These are phyloP conservation scores for Ennomos quercinarius DNA, from an alignment of 2,888 invertebrate genomes.

Conservation along the genomic window DNA sequence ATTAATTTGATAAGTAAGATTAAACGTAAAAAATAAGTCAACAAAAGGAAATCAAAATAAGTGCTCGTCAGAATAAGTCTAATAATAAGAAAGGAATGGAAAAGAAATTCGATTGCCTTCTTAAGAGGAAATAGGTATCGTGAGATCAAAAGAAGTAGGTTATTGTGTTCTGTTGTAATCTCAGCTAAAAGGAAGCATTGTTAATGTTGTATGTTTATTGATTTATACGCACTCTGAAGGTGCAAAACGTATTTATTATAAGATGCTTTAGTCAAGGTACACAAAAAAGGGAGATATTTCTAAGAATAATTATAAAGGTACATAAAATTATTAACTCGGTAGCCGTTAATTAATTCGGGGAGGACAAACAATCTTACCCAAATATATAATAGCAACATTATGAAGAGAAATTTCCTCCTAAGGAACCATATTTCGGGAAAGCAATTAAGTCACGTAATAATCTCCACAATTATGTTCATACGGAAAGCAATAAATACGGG, in stretches of 20 bases:
- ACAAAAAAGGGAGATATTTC: conserved; percentile 2
- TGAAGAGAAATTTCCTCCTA: conserved; percentile 12
- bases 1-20: conserved; percentile 25
- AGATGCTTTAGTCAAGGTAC: background rate
- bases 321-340: no score
- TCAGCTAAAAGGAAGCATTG: conserved; percentile 39
- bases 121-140: conserved; percentile 42
- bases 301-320: background rate
- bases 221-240: conserved; percentile 30
- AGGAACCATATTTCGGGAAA: conserved; percentile 23
- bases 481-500: conserved; percentile 43
- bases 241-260: conserved; percentile 11
- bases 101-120: conserved; percentile 45
- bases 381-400: conserved; percentile 8
- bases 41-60: conserved; percentile 37
- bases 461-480: conserved; percentile 38
- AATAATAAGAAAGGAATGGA: conserved; percentile 40
- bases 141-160: conserved; percentile 40
- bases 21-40: conserved; percentile 29
- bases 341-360: background rate
- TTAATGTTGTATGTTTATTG: conserved; percentile 39
- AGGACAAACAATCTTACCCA: conserved; percentile 5
- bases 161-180: conserved; percentile 44
- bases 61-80: conserved; percentile 31
- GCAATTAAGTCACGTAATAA: conserved; percentile 39